Evolutionary conservation across 2,113 vertebrate genomes (phyloP).

Genomic region (Sinocyclocheilus anshuiensis): DNA sequence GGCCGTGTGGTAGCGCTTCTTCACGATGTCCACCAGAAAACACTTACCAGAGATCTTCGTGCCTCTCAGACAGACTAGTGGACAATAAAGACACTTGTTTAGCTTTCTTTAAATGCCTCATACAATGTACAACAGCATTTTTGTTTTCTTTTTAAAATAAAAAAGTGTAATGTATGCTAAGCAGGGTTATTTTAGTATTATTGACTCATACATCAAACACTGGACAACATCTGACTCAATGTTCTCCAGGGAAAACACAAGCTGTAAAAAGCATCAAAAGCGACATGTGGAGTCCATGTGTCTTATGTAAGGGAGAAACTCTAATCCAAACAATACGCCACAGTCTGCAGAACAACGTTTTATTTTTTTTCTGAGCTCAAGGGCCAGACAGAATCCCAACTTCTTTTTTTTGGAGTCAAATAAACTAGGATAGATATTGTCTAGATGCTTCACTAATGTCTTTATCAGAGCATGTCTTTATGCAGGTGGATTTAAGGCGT

Average conservation of each 20-base stretch:
- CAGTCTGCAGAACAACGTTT: neutral
- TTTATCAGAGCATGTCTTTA: neutral
- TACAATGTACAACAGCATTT: neutral
- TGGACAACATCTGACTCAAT: neutral
- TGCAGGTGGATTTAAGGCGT: neutral
- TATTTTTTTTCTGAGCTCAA: neutral
- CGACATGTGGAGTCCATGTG: neutral
- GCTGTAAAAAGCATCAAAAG: neutral
- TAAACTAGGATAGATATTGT: neutral
- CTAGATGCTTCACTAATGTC: neutral
- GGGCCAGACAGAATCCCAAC: neutral
- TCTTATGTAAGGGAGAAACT: neutral
- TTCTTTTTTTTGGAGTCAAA: neutral
- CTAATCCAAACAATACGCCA: neutral
- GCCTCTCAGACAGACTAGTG: conserved; percentile 87
- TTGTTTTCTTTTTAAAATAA: neutral
- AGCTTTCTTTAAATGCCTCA: neutral
- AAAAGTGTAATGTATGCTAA: neutral
- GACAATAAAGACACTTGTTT: neutral
- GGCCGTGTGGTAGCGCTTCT: conserved; percentile 84
- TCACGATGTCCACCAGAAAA: conserved; percentile 76
- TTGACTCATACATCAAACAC: neutral
- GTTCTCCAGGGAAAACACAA: neutral
- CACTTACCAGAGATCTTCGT: conserved; percentile 87
- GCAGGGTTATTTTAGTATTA: neutral